Percentiles rank a stretch among this genome's conserved stretches.
phyloP scores from a whole-genome alignment of 23 tunicate species.

The Botrylloides violaceus region DNA sequence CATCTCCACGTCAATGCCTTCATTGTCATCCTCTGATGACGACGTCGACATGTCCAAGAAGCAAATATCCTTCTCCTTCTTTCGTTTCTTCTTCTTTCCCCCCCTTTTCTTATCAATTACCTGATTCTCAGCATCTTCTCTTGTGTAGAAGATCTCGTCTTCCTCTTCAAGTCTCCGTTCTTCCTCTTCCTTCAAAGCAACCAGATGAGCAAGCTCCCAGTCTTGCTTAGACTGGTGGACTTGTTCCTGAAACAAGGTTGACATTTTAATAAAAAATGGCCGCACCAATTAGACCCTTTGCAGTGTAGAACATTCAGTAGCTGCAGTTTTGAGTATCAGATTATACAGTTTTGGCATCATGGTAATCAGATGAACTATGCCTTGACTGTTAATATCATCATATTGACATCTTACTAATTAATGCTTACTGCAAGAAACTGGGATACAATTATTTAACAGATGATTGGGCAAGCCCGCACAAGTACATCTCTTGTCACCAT shows the following conservation, averaged over 20 bases:
- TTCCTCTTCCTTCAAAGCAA: slow-evolving; percentile 84
- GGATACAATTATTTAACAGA: no score
- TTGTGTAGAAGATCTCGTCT: slow-evolving; percentile 87
- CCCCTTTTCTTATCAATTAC: slow-evolving; percentile 34
- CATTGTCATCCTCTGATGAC: slow-evolving; percentile 31
- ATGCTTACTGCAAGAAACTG: no score
- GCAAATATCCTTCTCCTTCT: slow-evolving; percentile 56
- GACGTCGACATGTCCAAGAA: slow-evolving; percentile 49
- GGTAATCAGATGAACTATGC: slow-evolving; percentile 33
- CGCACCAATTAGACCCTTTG: no score
- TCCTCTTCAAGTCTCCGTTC: slow-evolving; percentile 76
- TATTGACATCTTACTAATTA: no score
- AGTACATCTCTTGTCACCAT: no score
- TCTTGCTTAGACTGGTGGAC: slow-evolving; percentile 77
- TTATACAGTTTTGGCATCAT: slow-evolving; percentile 5
- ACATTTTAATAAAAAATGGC: no score
- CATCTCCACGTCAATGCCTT: slow-evolving; percentile 14
- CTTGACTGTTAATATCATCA: slow-evolving; percentile 28
- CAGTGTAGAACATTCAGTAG: no score
- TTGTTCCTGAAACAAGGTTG: slow-evolving; percentile 31
- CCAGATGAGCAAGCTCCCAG: slow-evolving; percentile 78
- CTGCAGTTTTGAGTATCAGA: no score
- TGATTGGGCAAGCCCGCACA: no score
- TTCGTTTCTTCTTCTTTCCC: slow-evolving; percentile 38
- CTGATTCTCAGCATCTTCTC: slow-evolving; percentile 67